These are phyloP conservation scores for Morinoia aosen DNA, from an alignment of 2,888 invertebrate species.

Conservation along the genomic window DNA sequence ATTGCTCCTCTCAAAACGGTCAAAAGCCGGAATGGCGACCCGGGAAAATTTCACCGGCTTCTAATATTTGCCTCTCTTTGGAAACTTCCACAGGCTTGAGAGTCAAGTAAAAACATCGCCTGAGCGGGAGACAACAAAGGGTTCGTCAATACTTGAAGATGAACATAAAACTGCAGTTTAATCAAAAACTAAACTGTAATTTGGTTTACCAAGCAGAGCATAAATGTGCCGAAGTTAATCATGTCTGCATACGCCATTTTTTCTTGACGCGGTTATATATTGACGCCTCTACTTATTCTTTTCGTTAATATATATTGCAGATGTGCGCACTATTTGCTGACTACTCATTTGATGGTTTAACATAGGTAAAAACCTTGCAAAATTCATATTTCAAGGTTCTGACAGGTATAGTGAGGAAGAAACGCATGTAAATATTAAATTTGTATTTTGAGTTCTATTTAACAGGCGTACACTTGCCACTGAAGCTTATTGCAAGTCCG, in stretches of 20 bases:
- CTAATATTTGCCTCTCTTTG: not conserved
- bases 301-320: not conserved
- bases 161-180: not conserved
- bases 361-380: too few species aligned
- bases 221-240: not conserved
- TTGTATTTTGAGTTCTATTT: too few species aligned
- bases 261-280: not conserved
- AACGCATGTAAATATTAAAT: too few species aligned
- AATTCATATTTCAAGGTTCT: too few species aligned
- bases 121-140: not conserved
- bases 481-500: too few species aligned
- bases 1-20: constrained; percentile 37
- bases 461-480: too few species aligned
- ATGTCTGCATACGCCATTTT: not conserved
- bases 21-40: constrained; percentile 6
- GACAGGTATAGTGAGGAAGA: too few species aligned
- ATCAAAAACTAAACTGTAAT: not conserved
- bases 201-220: not conserved
- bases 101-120: not conserved
- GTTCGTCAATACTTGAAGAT: not conserved
- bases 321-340: too few species aligned
- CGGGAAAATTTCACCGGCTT: not conserved
- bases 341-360: too few species aligned
- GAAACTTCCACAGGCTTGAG: not conserved
- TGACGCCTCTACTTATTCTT: not conserved